Evolutionary conservation across 2,797 vertebrate genomes (phyloP).

Genomic region (Fratercula arctica): DNA sequence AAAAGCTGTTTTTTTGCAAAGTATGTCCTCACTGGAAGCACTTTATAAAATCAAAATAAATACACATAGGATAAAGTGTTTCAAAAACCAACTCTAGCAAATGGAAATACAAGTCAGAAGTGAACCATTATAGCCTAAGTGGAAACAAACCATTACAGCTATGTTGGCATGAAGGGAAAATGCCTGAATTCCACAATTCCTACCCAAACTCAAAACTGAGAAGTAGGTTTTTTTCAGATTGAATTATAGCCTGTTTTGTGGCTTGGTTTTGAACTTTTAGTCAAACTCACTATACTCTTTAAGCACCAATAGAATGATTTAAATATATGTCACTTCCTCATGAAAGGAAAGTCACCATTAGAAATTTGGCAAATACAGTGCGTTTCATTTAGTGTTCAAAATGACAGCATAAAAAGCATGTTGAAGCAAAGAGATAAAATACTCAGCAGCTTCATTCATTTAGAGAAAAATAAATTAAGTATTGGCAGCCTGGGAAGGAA

Average conservation of each 20-base stretch:
- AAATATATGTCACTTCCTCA: neutral
- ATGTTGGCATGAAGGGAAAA: neutral
- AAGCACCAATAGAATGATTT: neutral
- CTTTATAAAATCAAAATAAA: neutral
- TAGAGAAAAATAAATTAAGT: neutral
- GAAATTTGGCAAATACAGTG: slow-evolving; percentile 12
- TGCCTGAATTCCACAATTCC: neutral
- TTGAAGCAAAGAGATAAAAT: neutral
- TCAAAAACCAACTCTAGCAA: neutral
- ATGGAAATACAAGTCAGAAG: neutral
- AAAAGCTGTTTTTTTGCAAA: neutral
- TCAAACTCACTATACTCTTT: neutral
- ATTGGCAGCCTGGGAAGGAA: neutral
- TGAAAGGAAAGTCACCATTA: slow-evolving; percentile 42
- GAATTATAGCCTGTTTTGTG: neutral
- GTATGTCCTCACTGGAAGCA: neutral
- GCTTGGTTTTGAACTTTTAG: neutral
- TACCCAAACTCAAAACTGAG: neutral
- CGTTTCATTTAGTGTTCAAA: slow-evolving; percentile 24
- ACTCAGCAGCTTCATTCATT: neutral
- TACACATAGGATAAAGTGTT: neutral
- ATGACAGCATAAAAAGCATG: neutral
- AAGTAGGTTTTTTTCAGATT: neutral
- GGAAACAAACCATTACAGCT: neutral
- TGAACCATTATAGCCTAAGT: neutral